A percentile compares a stretch with the other conserved stretches of the same genome.
phyloP scores from a whole-genome alignment of 2,113 vertebrate genomes.

The Arothron firmamentum region DNA sequence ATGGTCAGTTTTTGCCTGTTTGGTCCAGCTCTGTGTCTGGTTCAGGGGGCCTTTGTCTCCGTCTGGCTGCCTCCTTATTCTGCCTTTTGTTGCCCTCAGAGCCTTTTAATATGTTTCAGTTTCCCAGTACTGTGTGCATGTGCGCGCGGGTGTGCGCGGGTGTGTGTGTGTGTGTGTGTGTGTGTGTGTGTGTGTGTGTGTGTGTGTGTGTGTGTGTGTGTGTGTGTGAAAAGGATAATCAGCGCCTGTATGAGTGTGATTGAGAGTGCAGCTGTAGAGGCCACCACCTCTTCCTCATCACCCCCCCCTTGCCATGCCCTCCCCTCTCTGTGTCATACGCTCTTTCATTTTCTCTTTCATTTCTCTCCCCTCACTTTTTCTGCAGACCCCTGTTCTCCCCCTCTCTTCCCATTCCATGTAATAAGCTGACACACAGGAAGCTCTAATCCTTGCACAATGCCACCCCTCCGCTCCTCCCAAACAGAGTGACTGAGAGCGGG shows the following conservation, averaged over 20 bases:
- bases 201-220: conserved; percentile 25
- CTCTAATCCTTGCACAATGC: conserved; percentile 79
- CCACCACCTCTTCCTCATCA: conserved; percentile 44
- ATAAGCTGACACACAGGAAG: conserved; percentile 80
- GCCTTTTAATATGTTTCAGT: conserved; percentile 74
- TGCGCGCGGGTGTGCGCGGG: no score
- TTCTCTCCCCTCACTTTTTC: conserved; percentile 70
- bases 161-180: conserved; percentile 25
- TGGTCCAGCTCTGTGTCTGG: conserved; percentile 53
- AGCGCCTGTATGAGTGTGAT: conserved; percentile 71
- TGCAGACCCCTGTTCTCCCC: conserved; percentile 44
- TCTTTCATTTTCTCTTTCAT: conserved; percentile 80
- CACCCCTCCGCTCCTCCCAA: conserved; percentile 56
- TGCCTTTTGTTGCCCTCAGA: conserved; percentile 53
- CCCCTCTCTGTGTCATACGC: conserved; percentile 68
- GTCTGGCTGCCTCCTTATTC: conserved; percentile 63
- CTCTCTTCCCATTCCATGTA: conserved; percentile 63
- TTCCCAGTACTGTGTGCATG: conserved; percentile 41
- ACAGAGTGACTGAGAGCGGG: conserved; percentile 68
- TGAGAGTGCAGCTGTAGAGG: conserved; percentile 78
- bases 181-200: conserved; percentile 30
- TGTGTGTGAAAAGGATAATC: conserved; percentile 69
- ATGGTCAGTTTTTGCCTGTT: conserved; percentile 44
- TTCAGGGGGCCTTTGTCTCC: conserved; percentile 56
- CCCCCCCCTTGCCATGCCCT: neutral